Base-by-base conservation (phyloP, 2,797 vertebrate genomes). In the Notamacropus eugenii region DNA sequence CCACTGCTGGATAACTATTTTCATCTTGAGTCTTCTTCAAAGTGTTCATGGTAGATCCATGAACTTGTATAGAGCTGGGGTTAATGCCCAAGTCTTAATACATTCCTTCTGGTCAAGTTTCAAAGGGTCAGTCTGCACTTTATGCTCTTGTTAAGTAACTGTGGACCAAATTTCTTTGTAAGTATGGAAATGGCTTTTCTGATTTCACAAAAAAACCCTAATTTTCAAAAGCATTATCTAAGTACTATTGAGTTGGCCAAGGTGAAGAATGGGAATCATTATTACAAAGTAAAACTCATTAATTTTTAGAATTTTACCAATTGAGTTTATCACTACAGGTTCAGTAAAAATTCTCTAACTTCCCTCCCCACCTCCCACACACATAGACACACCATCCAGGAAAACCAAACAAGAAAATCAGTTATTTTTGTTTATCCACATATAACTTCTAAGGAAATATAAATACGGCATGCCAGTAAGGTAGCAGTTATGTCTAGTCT, bases 191-290 rank as follows among this genome's bases (percentile, higher is more conserved):
- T 90, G 40, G 28, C 31, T 94, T 59, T 46, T 94, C 95, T 92
- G 16, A 14, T 3, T 94, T 93, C 90, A 52, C 22, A 59, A 82
- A 97, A 91, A 91, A 95, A 93, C 55, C 92, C 52, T 52, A 67
- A n/a, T 40, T 93, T 93, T 96, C 82, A 90, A 97, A 31, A 90
- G 31, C 22, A 52, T 92, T 95, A 93, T 90, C 92, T 95, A 91
- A 54, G 40, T 93, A 94, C 55, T 90, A 52, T 58, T 90, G 55
- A 96, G 54, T 19, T 34, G 55, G 50, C 46, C 96, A 95, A 95
- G 93, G 46, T 92, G 27, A 28, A 13, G 52, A 91, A 94, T 92
- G 50, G 50, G 27, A 16, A 92, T 95, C 93, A 34, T 93, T 96
- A 92, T 46, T 95, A 96, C 1, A 74, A 55, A 91, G 90, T 91